phyloP scores from a whole-genome alignment of 2,113 vertebrate species.

The Lynx canadensis region DNA sequence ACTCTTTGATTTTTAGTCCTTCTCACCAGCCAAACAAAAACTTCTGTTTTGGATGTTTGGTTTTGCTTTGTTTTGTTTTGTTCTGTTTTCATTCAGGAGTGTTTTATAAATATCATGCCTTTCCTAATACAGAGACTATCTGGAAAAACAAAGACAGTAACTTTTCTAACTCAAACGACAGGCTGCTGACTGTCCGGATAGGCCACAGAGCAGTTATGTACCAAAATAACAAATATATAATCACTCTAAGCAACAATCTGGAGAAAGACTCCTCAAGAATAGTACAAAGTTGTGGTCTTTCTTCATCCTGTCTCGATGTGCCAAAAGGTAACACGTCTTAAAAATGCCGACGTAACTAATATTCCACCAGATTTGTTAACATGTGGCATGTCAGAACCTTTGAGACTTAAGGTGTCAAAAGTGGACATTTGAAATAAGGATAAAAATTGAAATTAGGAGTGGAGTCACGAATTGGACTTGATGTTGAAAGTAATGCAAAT shows the following conservation, averaged over 20 bases:
- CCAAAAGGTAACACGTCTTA: background rate
- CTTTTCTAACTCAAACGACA: slow-evolving; percentile 30
- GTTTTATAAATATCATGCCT: slow-evolving; percentile 18
- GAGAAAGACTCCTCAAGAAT: background rate
- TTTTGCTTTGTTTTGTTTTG: background rate
- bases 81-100: slow-evolving; percentile 48
- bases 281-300: background rate
- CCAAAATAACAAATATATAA: slow-evolving; percentile 1
- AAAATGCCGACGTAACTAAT: background rate
- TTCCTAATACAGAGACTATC: background rate
- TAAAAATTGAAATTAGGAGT: background rate
- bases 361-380: background rate
- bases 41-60: background rate
- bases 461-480: background rate
- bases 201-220: background rate
- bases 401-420: background rate
- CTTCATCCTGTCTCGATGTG: background rate
- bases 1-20: slow-evolving; percentile 64
- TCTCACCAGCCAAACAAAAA: slow-evolving; percentile 62
- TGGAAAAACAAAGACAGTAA: slow-evolving; percentile 11
- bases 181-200: background rate
- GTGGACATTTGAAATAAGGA: slow-evolving; percentile 35
- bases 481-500: background rate
- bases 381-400: background rate
- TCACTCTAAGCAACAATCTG: background rate